phyloP scores from a whole-genome alignment of 1,140 invertebrate genomes.

The Psilanteris sp. region DNA sequence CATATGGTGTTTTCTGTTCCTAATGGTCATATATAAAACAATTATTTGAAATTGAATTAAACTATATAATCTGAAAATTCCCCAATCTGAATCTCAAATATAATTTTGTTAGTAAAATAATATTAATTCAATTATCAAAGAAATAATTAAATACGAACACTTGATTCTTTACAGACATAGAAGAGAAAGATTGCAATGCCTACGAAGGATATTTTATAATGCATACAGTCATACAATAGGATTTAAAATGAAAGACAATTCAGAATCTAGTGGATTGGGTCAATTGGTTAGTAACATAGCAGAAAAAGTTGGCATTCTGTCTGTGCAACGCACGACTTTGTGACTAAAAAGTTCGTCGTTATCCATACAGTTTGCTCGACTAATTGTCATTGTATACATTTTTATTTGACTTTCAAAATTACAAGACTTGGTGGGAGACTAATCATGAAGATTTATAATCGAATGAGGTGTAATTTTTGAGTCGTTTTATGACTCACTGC shows the following conservation, averaged over 20 bases:
- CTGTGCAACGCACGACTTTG: conserved; percentile 76
- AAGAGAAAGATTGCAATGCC: conserved; percentile 81
- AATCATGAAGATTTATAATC: conserved; percentile 1
- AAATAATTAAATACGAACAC: too few species aligned
- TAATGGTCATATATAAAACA: too few species aligned
- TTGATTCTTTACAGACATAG: conserved; percentile 72
- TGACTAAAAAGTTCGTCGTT: conserved; percentile 70
- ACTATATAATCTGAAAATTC: too few species aligned
- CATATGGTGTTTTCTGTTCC: too few species aligned
- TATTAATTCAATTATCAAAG: too few species aligned
- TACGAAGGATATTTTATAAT: conserved; percentile 81
- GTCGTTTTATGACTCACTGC: conserved; percentile 66
- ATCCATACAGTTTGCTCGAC: conserved; percentile 34
- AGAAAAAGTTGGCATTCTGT: conserved; percentile 82
- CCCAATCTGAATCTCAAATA: too few species aligned
- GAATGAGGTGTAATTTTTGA: conserved; percentile 29
- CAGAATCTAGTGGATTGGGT: conserved; percentile 77
- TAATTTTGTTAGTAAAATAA: too few species aligned
- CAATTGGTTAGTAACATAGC: conserved; percentile 81
- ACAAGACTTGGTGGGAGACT: neutral
- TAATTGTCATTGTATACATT: conserved; percentile 62
- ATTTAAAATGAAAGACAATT: conserved; percentile 81
- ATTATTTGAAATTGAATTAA: too few species aligned
- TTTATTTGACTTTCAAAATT: neutral
- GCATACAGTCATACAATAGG: conserved; percentile 81